Base-by-base conservation (phyloP, 2,797 vertebrate genomes). In the Capromys pilorides region DNA sequence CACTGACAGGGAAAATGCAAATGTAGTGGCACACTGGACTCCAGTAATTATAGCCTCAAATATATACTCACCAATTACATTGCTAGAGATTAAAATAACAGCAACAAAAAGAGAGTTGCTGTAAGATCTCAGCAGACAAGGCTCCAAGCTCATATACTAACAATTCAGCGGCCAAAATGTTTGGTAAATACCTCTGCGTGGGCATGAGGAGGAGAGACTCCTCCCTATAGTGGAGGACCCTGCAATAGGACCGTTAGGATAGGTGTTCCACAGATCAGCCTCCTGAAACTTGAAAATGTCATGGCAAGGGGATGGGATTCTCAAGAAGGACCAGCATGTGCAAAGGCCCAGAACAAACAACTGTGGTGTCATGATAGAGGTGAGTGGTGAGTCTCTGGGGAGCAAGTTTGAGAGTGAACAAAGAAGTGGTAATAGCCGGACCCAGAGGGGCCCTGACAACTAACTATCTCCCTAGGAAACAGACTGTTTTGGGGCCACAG, bases 1-100 rank as follows among this genome's bases (percentile, higher is more conserved):
- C 75, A 91, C 28, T 49, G 31, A 67, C 24, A 64, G 66, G 79
- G 24, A 96, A 96, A 94, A 93, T 36, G 88, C 10, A 80, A 57
- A 57, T 16, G 18, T 51, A 51, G 22, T 78, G 69, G 92, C 77
- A 88, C 45, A 86, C 2, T 77, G 14, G 22, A 77, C n/a, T 86
- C n/a, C n/a, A 36, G 28, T 54, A 59, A 75, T 14, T 80, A 36
- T 31, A 62, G 59, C 61, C 81, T 93, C 88, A 64, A 91, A 77
- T 62, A 80, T 8, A 6, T n/a, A 41, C 9, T 11, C 0, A 86
- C n/a, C 61, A 90, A 69, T 71, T 33, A 64, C 33, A 67, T 0
- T 75, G 67, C 33, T 71, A 28, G 78, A 62, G 62, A 86, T 7
- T 10, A 88, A 77, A 88, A 83, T n/a, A 49, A 71, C 41, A 41